phyloP scores from a whole-genome alignment of 2,113 vertebrate species.

The Piaya cayana region DNA sequence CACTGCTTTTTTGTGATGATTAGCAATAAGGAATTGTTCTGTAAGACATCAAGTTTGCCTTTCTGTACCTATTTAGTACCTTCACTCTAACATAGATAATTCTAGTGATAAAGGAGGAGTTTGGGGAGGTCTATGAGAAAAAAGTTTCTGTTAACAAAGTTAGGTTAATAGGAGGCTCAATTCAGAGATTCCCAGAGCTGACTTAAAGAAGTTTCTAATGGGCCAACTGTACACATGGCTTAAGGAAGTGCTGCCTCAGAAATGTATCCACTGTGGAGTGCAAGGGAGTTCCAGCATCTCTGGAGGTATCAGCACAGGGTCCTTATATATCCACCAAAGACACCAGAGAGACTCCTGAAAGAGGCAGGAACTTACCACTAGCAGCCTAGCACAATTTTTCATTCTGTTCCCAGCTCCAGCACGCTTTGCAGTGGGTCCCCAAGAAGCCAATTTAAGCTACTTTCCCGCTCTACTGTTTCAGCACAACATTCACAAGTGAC shows the following conservation, averaged over 20 bases:
- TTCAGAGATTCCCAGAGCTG: background rate
- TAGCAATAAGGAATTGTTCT: background rate
- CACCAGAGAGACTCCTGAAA: background rate
- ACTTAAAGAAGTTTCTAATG: background rate
- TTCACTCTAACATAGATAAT: background rate
- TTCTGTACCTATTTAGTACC: background rate
- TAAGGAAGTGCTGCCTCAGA: background rate
- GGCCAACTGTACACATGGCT: background rate
- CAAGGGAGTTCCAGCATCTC: background rate
- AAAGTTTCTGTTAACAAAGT: background rate
- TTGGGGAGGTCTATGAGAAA: background rate
- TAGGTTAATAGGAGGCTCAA: background rate
- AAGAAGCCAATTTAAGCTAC: conserved; percentile 29
- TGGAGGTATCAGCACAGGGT: background rate
- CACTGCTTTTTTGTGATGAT: background rate
- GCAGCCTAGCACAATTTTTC: conserved; percentile 23
- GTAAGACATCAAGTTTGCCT: background rate
- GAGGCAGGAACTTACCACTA: background rate
- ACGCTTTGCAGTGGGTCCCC: background rate
- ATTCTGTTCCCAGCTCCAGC: background rate
- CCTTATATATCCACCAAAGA: background rate
- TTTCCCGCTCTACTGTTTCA: conserved; percentile 26
- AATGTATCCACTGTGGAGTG: fast-evolving
- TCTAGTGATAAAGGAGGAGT: background rate
- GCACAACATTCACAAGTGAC: background rate